These are phyloP conservation scores for Melitaea cinxia DNA, from an alignment of 1,140 invertebrate species.

Conservation along the genomic window DNA sequence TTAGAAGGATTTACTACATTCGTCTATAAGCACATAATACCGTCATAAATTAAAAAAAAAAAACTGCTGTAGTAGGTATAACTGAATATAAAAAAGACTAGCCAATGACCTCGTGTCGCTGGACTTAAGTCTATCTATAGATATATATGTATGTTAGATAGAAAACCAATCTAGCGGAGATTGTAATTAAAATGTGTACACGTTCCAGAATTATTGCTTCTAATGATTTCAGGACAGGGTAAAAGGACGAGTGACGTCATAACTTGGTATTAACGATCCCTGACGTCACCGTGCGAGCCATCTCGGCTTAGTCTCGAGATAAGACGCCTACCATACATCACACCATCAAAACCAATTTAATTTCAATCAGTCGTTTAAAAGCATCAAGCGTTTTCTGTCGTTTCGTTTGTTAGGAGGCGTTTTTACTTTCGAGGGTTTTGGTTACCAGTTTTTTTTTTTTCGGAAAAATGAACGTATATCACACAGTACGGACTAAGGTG, in stretches of 20 bases:
- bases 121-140: neutral
- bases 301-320: conserved; percentile 55
- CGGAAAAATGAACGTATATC: conserved; percentile 66
- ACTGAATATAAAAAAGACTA: conserved; percentile 7
- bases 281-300: conserved; percentile 62
- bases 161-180: conserved; percentile 23
- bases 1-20: neutral
- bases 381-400: conserved; percentile 10
- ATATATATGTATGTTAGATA: neutral
- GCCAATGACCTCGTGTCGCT: conserved; percentile 12
- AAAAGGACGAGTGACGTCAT: conserved; percentile 63
- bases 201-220: conserved; percentile 23
- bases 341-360: conserved; percentile 22
- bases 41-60: neutral
- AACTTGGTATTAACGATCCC: conserved; percentile 62
- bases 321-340: conserved; percentile 55
- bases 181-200: conserved; percentile 32
- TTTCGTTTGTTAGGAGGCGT: neutral
- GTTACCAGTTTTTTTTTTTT: conserved; percentile 3
- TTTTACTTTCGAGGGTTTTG: neutral
- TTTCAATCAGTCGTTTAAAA: conserved; percentile 16
- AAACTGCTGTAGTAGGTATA: neutral
- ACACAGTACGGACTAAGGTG: conserved; percentile 54
- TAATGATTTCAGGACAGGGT: conserved; percentile 45
- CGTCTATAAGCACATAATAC: neutral